Conservation (phyloP, 2,113 vertebrate species). For the Cettia cetti region DNA sequence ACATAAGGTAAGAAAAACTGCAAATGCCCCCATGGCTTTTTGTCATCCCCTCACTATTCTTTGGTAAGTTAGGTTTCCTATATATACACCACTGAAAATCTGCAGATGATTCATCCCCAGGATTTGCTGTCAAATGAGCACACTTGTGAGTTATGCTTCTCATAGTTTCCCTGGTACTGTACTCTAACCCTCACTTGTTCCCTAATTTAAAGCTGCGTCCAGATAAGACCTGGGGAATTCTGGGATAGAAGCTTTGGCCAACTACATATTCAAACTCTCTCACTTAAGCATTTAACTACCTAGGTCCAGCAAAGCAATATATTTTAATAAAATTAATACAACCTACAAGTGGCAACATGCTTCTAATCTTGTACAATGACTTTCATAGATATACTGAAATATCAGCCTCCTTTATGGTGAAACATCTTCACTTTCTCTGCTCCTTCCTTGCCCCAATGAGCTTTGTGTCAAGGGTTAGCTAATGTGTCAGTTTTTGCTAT, state of each 20-base stretch:
- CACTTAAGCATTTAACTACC: background rate
- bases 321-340: background rate
- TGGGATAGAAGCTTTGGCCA: background rate
- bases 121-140: constrained; percentile 18
- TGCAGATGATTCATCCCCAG: constrained; percentile 23
- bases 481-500: background rate
- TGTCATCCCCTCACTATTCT: constrained; percentile 75
- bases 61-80: constrained; percentile 57
- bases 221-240: background rate
- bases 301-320: background rate
- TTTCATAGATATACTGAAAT: background rate
- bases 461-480: background rate
- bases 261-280: background rate
- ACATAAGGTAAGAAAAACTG: constrained; percentile 20
- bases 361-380: background rate
- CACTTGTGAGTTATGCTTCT: background rate
- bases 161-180: background rate
- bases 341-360: background rate
- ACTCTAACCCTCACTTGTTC: background rate
- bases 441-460: background rate
- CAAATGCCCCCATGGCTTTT: constrained; percentile 60
- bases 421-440: background rate
- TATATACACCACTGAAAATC: constrained; percentile 17
- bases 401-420: background rate
- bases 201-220: background rate